A percentile compares a stretch with the other conserved stretches of the same genome.
Conservation (phyloP, 2,797 vertebrate species). For the Anabacerthia variegaticeps region DNA sequence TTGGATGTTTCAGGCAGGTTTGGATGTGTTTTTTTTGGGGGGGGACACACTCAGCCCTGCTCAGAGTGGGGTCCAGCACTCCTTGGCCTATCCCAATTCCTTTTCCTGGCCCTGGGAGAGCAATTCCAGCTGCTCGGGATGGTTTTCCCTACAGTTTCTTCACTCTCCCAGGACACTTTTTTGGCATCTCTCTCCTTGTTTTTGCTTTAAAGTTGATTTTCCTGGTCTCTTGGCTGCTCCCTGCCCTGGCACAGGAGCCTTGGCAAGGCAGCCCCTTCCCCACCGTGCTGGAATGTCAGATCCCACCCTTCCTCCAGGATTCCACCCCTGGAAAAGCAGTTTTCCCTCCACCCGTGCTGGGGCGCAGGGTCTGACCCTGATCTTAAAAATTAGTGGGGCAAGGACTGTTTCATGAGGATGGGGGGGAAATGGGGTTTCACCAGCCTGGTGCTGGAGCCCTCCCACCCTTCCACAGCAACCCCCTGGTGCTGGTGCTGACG, state of each 20-base stretch:
- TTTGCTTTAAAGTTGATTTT: not conserved
- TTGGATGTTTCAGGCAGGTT: not conserved
- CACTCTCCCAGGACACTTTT: not conserved
- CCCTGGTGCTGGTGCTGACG: slow-evolving; percentile 65
- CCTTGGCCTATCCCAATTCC: not conserved
- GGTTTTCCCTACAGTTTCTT: not conserved
- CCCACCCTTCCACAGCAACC: slow-evolving; percentile 32
- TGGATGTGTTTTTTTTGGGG: not conserved
- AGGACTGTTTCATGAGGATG: rapidly evolving
- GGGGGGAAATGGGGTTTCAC: not conserved
- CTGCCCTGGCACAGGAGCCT: not conserved
- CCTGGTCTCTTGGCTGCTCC: not conserved
- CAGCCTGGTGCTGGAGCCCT: rapidly evolving
- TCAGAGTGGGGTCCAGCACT: rapidly evolving
- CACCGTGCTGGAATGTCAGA: not conserved
- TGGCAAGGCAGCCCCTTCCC: not conserved
- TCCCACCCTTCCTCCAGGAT: not conserved
- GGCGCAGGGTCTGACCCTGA: not conserved
- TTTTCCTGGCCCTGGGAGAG: not conserved
- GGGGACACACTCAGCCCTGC: not conserved
- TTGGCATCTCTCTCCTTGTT: not conserved
- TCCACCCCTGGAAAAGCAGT: rapidly evolving
- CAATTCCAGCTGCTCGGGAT: not conserved
- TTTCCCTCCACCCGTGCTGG: no score
- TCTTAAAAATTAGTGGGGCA: rapidly evolving